phyloP scores from a whole-genome alignment of 2,888 invertebrate species.

The Athalia rosae region DNA sequence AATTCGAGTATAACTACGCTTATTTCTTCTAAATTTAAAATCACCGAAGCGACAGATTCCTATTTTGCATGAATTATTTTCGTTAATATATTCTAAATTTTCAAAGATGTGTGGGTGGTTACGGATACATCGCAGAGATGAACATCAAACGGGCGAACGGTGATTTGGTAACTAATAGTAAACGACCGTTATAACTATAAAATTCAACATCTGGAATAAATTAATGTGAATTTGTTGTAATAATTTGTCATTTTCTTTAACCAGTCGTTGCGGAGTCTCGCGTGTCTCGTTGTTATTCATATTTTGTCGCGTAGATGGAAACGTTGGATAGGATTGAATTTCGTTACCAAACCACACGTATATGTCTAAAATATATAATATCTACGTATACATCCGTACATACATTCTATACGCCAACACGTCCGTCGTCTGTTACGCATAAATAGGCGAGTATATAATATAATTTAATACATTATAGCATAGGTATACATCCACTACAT shows the following conservation, averaged over 20 bases:
- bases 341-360: conserved; percentile 14
- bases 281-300: neutral
- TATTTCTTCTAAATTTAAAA: too few species aligned
- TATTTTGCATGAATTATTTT: neutral
- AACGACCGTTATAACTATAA: conserved; percentile 16
- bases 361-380: neutral
- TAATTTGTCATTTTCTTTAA: conserved; percentile 2
- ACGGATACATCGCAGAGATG: neutral
- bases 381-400: neutral
- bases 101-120: neutral
- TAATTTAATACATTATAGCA: too few species aligned
- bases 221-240: conserved; percentile 11
- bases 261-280: neutral
- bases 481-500: neutral
- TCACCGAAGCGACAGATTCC: too few species aligned
- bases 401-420: neutral
- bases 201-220: conserved; percentile 5
- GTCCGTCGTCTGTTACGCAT: too few species aligned
- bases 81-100: neutral
- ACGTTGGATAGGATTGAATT: conserved; percentile 21
- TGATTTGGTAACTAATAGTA: conserved; percentile 21
- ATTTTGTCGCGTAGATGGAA: conserved; percentile 1
- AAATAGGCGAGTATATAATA: too few species aligned
- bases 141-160: neutral
- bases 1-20: too few species aligned